Conservation (phyloP, 1,140 invertebrate genomes). For the Drosophila auraria region DNA sequence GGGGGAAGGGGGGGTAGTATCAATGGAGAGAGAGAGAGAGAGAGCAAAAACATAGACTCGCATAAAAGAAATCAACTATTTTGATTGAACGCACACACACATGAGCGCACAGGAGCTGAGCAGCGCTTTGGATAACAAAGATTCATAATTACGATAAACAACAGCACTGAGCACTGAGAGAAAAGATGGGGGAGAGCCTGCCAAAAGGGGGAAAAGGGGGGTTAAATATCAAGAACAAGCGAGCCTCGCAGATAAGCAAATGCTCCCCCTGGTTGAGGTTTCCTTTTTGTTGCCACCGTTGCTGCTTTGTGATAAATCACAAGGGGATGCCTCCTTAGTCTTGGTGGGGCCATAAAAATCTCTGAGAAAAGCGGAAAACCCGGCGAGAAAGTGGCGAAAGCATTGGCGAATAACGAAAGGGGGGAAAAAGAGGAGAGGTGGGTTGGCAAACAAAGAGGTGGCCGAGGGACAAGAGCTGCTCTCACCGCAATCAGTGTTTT, state of each 20-base stretch:
- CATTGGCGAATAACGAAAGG: too few relatives aligned
- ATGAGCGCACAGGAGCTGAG: slow-evolving; percentile 46
- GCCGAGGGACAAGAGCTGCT: slow-evolving; percentile 40
- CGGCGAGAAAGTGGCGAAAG: slow-evolving; percentile 4
- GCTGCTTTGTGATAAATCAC: slow-evolving; percentile 58
- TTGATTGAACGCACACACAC: slow-evolving; percentile 62
- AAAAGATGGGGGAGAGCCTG: not conserved
- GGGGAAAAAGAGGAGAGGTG: not conserved
- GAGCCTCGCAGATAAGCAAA: slow-evolving; percentile 63
- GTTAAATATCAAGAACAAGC: slow-evolving; percentile 25
- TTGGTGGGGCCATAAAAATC: slow-evolving; percentile 46
- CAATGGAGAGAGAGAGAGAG: not conserved
- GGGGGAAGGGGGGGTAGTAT: not conserved
- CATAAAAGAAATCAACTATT: slow-evolving; percentile 65
- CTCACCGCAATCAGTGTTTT: slow-evolving; percentile 67
- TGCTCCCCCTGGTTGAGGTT: slow-evolving; percentile 41
- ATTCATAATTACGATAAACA: slow-evolving; percentile 75
- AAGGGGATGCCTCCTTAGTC: slow-evolving; percentile 38
- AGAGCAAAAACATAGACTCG: slow-evolving; percentile 20
- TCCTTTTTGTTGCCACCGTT: slow-evolving; percentile 41
- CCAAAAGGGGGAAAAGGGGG: not conserved
- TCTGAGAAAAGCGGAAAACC: slow-evolving; percentile 13
- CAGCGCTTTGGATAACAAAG: slow-evolving; percentile 54
- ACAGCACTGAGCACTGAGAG: slow-evolving; percentile 11
- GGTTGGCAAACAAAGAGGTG: not conserved